Conservation (phyloP, 2,113 vertebrate species). For the Sapajus apella region DNA sequence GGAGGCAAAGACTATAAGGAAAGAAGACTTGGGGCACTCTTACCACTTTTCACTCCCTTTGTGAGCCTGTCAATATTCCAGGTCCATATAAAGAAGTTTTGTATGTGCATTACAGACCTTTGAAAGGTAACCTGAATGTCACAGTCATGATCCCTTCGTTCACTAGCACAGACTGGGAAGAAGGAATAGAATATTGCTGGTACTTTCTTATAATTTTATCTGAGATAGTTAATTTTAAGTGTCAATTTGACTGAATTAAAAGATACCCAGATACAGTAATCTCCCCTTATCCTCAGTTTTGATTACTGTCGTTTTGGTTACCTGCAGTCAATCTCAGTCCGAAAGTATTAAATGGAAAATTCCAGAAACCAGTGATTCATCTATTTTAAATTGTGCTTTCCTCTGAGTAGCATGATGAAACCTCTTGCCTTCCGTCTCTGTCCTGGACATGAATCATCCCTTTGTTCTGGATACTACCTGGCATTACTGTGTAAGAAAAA, state of each 20-base stretch:
- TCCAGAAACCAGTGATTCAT: not conserved
- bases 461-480: not conserved
- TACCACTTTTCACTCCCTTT: not conserved
- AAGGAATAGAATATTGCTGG: not conserved
- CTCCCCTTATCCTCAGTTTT: not conserved
- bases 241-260: not conserved
- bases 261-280: not conserved
- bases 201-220: not conserved
- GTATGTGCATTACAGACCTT: not conserved
- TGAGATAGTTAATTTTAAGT: not conserved
- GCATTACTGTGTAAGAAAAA: no score
- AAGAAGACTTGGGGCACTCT: not conserved
- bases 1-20: not conserved
- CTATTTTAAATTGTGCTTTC: not conserved
- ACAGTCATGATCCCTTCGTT: not conserved
- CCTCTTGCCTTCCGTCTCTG: not conserved
- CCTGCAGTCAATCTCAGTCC: not conserved
- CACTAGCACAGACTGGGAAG: not conserved
- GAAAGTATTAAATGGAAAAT: not conserved
- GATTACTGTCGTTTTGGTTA: not conserved
- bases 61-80: not conserved
- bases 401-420: not conserved
- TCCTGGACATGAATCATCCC: not conserved
- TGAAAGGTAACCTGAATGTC: slow-evolving; percentile 8
- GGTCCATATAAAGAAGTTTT: not conserved